Evolutionary conservation across 2,888 invertebrate genomes (phyloP), one percentile per base, ranked within the genome.

Genomic region (Diadegma fenestrale): DNA sequence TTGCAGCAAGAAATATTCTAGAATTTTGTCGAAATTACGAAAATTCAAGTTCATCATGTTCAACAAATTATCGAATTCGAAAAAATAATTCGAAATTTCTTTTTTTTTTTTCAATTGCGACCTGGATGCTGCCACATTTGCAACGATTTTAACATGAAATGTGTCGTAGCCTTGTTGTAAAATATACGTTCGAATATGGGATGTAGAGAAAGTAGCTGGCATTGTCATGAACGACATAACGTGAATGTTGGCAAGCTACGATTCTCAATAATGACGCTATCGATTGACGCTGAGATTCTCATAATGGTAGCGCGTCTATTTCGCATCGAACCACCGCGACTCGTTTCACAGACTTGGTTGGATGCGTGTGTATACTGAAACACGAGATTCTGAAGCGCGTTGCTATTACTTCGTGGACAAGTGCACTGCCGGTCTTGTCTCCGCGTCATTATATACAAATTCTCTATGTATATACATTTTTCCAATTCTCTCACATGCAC

Each of bases 251-350:
- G 69, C 76, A 77, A 82, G 86, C 86, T 86, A 87, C 89, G 87
- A 71, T 82, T 77, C 86, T 88, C 88, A 77, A 89, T 90, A 90
- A 90, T 88, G 89, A 90, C 72, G 84, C 79, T 89, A 89, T 89
- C 89, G 88, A 90, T 89, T 89, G 86, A 61, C 85, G 77, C 51
- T 78, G 79, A 78, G 82, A 88, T 88, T 81, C 86, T 63, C 75
- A 85, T 79, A 82, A 85, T 81, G 48, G 78, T 48, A 58, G 64
- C 78, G 45, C 26, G 78, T 64, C 51, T 43, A 45, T 75, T 69
- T 33, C 69, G 79, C 71, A 61, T 75, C 37, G 43, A 63, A 63
- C 37, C 54, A n/a, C 63, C 33, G 30, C 69, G 69, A 79, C 30
- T 51, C 17, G 19, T 37, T 37, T n/a, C 22, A 22, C 37, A 17